phyloP scores from a whole-genome alignment of 2,888 invertebrate genomes.

The Scelioninae gen. 1 region DNA sequence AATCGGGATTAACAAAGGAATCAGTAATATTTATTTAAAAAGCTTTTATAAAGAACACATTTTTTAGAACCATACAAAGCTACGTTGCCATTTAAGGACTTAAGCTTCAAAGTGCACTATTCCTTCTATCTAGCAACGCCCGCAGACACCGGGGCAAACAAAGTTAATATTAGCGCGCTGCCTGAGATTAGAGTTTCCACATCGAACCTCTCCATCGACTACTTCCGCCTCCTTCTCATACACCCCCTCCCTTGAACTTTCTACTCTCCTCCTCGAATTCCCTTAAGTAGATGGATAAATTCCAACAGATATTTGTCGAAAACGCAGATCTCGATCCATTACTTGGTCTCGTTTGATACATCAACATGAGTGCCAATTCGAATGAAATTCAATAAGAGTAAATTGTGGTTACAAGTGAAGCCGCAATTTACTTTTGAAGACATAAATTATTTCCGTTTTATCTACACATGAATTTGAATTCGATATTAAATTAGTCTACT shows the following conservation, averaged over 20 bases:
- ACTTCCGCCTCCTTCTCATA: constrained; percentile 32
- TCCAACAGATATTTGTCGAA: constrained; percentile 61
- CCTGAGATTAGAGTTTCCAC: constrained; percentile 75
- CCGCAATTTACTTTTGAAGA: constrained; percentile 38
- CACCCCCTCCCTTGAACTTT: constrained; percentile 31
- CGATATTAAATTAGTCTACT: no score
- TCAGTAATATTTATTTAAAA: constrained; percentile 39
- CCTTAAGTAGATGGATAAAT: constrained; percentile 60
- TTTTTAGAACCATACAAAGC: constrained; percentile 58
- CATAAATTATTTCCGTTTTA: constrained; percentile 45
- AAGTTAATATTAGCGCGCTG: constrained; percentile 75
- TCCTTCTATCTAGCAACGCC: constrained; percentile 61
- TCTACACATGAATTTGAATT: constrained; percentile 31
- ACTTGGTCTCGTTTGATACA: constrained; percentile 62
- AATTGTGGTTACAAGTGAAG: constrained; percentile 52
- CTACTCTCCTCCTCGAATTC: constrained; percentile 58
- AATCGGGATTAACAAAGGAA: neutral
- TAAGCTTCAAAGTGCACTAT: constrained; percentile 59
- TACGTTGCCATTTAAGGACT: constrained; percentile 53
- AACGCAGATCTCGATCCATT: constrained; percentile 64
- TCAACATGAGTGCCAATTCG: constrained; percentile 51
- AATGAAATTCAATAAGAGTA: constrained; percentile 50
- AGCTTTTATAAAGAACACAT: constrained; percentile 43
- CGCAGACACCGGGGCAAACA: constrained; percentile 75
- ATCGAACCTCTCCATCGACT: constrained; percentile 59